Percentiles rank a stretch among this genome's conserved stretches.
These are phyloP conservation scores for Calephelis nemesis DNA, from an alignment of 1,140 invertebrate genomes.

Conservation along the genomic window DNA sequence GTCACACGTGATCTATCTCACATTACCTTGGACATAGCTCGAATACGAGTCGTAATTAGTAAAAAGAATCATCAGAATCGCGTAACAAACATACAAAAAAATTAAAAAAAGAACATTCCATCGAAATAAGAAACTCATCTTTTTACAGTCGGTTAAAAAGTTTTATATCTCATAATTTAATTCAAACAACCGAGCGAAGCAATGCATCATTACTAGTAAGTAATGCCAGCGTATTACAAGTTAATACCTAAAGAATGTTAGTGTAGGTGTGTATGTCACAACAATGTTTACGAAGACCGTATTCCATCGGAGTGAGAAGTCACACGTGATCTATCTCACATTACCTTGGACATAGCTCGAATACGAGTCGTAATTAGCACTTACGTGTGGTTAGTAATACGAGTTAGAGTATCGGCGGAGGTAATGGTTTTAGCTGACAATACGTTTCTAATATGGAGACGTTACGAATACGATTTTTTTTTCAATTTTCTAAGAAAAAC, in stretches of 20 bases:
- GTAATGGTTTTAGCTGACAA: slow-evolving; percentile 3
- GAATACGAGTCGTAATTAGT: neutral
- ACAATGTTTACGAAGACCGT: neutral
- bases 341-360: slow-evolving; percentile 6
- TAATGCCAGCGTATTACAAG: neutral
- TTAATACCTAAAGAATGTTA: neutral
- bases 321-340: slow-evolving; percentile 7
- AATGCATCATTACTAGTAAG: neutral
- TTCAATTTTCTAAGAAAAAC: no score
- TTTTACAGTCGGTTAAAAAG: no score
- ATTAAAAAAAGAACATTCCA: no score
- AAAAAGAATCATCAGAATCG: no score
- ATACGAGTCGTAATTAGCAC: neutral
- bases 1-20: slow-evolving; percentile 4
- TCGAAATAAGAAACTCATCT: no score
- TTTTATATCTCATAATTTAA: no score
- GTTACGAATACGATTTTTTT: neutral
- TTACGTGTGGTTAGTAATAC: slow-evolving; percentile 6
- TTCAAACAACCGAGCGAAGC: no score
- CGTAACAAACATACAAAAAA: no score
- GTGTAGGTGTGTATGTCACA: neutral
- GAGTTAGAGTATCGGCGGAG: neutral
- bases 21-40: slow-evolving; percentile 4
- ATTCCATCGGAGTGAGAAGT: neutral
- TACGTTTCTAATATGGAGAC: neutral